Conservation (phyloP, 2,113 vertebrate genomes). For the Ahaetulla prasina region DNA sequence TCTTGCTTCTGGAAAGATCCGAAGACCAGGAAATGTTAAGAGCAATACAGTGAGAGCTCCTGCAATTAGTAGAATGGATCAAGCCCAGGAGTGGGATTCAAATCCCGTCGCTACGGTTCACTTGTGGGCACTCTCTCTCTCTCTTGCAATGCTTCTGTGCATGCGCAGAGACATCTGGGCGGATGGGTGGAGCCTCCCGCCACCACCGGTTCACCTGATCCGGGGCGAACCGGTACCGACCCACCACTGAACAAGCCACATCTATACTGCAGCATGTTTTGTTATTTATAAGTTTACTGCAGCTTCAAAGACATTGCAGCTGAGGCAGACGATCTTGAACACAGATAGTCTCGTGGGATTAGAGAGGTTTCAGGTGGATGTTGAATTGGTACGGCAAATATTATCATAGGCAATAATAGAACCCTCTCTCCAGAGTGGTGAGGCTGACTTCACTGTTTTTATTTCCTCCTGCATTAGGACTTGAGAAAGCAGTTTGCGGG, state of each 20-base stretch:
- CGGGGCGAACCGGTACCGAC: too few species aligned
- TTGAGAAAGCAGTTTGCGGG: background rate
- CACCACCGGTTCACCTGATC: too few species aligned
- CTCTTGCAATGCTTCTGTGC: too few species aligned
- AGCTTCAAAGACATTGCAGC: background rate
- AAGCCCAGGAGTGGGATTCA: too few species aligned
- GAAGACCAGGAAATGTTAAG: background rate
- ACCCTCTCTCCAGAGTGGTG: background rate
- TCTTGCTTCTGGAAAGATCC: background rate
- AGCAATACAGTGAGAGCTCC: background rate
- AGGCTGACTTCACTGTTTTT: background rate
- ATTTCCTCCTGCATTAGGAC: background rate
- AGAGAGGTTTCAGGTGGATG: background rate
- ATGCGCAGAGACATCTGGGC: too few species aligned
- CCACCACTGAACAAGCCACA: background rate
- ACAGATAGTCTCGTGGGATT: background rate
- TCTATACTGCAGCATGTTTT: background rate
- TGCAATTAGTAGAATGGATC: background rate
- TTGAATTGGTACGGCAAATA: background rate
- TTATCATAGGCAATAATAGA: background rate
- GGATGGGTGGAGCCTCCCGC: too few species aligned
- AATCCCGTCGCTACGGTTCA: too few species aligned
- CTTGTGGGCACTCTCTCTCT: too few species aligned
- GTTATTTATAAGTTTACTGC: background rate
- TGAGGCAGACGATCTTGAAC: background rate